Percentiles rank a stretch among this genome's conserved stretches.
These are phyloP conservation scores for Plebejus melissa DNA, from an alignment of 2,888 invertebrate species.

Conservation along the genomic window DNA sequence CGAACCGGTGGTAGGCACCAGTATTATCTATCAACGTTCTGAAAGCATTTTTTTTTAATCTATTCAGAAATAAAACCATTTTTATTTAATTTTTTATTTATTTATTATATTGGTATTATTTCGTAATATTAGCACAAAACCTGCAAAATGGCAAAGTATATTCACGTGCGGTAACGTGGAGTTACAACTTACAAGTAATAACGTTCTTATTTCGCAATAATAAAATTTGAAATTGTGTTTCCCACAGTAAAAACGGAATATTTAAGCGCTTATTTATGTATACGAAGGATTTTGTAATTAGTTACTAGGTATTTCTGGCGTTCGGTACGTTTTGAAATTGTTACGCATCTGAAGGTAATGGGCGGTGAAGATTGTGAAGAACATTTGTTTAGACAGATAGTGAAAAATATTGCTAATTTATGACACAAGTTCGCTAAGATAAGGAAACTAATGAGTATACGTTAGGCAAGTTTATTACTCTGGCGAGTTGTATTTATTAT, in stretches of 20 bases:
- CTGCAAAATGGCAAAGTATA: background rate
- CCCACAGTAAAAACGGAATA: conserved; percentile 31
- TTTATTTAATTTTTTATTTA: too few relatives aligned
- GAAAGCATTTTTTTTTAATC: too few relatives aligned
- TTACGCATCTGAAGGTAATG: conserved; percentile 9
- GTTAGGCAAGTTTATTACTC: background rate
- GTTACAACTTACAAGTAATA: background rate
- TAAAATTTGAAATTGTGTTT: conserved; percentile 42
- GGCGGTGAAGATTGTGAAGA: background rate
- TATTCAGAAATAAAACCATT: too few relatives aligned
- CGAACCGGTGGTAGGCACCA: too few relatives aligned
- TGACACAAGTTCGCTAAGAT: background rate
- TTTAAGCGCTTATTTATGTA: conserved; percentile 24
- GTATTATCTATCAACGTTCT: too few relatives aligned
- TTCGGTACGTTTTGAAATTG: conserved; percentile 16
- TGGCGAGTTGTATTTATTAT: background rate
- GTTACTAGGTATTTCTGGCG: conserved; percentile 20
- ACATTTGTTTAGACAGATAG: background rate
- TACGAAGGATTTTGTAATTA: conserved; percentile 27
- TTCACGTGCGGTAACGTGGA: background rate
- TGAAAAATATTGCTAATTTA: background rate
- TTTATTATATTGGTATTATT: too few relatives aligned
- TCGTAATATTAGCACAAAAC: background rate
- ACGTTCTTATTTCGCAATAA: conserved; percentile 30
- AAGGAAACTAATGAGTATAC: background rate